Evolutionary conservation across 1,140 invertebrate genomes (phyloP), one percentile per base, ranked within the genome.

Genomic region (Lethocerus indicus): DNA sequence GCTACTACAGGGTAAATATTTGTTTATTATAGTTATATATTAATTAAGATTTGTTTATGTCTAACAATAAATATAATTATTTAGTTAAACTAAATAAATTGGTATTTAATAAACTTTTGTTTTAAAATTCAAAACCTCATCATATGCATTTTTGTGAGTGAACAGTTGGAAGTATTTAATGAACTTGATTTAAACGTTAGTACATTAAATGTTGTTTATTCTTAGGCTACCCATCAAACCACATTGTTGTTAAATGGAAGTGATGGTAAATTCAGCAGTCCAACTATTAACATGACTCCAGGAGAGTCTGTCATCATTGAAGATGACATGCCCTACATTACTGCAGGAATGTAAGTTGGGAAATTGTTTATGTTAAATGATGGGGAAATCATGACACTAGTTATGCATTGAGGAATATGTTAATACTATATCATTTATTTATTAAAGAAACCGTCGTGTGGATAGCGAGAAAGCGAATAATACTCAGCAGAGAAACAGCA

Each of bases 291-390:
- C 59, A 57, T 67, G 50, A 61, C 62, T n/a, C 63, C 64, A 28
- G 64, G 63, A n/a, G 72, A 75, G 57, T 68, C 74, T 28, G 68
- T 79, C 49, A 66, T 85, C 23, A 81, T 85, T 47, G 81, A 86
- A 67, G 80, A 82, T 57, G 81, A 79, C 59, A 36, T 51, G 13
- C 55, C 57, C 16, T 59, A 54, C 36, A 49, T 27, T 46, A 29
- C 36, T 27, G 29, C 26, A 18, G 25, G 29, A 44, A 13, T 16
- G 42, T 44, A 28, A 27, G 42, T 44, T 14, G 16, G 18, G 4
- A n/a, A n/a, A 32, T 32, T 9, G n/a, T 9, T 32, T 32, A 9
- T 32, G 29, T 9, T n/a, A 9, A 32, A 9, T 32, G n/a, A 32
- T 32, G 29, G n/a, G 9, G 29, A 9, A 32, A 9, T 32, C 29